A percentile compares a stretch with the other conserved stretches of the same genome.
Conservation (phyloP, 1,140 invertebrate species). For the Platorchestia sp. region DNA sequence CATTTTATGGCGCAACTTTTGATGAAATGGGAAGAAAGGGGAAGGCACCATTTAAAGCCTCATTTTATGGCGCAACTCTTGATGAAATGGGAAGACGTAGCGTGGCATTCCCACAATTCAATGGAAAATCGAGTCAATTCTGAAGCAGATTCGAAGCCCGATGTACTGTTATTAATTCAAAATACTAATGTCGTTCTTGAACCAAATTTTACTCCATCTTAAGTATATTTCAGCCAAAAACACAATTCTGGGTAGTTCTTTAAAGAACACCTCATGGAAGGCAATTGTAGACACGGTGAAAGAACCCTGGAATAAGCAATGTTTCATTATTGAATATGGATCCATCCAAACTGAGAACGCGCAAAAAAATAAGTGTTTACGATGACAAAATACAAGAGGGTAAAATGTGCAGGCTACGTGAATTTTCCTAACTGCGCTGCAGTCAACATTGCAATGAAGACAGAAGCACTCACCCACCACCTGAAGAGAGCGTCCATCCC, state of each 20-base stretch:
- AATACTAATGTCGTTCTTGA: background rate
- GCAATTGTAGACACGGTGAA: background rate
- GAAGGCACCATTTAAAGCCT: too few species aligned
- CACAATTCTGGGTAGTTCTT: background rate
- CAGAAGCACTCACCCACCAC: slow-evolving; percentile 66
- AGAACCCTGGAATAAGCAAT: too few species aligned
- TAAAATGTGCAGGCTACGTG: background rate
- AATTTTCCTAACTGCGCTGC: background rate
- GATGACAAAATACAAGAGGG: too few species aligned
- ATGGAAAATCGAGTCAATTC: background rate
- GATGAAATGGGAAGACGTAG: background rate
- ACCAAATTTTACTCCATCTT: background rate
- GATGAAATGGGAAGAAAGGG: too few species aligned
- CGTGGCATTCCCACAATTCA: background rate
- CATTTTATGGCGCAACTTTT: too few species aligned
- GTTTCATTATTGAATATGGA: too few species aligned
- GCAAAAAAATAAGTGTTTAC: too few species aligned
- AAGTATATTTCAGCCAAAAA: background rate
- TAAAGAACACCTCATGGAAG: background rate
- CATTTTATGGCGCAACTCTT: background rate
- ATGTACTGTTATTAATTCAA: background rate
- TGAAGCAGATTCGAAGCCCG: background rate
- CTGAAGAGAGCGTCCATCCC: slow-evolving; percentile 70
- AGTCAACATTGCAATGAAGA: background rate
- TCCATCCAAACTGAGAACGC: too few species aligned